Evolutionary conservation across 2,888 invertebrate species (phyloP).

Genomic region (Caenorhabditis sp.): DNA sequence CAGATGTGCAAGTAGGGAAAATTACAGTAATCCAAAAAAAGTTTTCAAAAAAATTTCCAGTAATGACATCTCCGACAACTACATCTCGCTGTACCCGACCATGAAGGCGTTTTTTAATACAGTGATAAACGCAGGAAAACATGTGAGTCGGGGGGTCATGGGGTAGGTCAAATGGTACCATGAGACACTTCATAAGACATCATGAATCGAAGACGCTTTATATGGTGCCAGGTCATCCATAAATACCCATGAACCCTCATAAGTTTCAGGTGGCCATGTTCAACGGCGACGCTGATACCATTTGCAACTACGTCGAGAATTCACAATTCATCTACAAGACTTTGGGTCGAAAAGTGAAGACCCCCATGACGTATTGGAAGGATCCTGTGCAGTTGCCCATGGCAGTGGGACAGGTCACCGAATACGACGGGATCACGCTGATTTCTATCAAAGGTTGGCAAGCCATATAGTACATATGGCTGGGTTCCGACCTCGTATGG

Average conservation of each 20-base stretch:
- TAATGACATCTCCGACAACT: constrained; percentile 52
- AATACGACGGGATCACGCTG: constrained; percentile 77
- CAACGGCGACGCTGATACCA: constrained; percentile 85
- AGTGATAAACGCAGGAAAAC: constrained; percentile 50
- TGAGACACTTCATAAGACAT: too few relatives aligned
- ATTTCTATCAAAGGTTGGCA: constrained; percentile 75
- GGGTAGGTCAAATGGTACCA: too few relatives aligned
- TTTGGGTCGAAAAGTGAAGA: constrained; percentile 77
- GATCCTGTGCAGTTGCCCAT: constrained; percentile 72
- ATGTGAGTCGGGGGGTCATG: constrained; percentile 22
- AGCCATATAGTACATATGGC: too few relatives aligned
- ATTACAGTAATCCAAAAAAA: not conserved
- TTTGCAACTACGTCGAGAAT: constrained; percentile 85
- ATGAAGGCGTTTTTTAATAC: constrained; percentile 56
- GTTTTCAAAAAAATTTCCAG: constrained; percentile 34
- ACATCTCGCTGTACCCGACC: constrained; percentile 76
- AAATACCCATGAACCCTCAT: too few relatives aligned
- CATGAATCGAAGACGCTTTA: too few relatives aligned
- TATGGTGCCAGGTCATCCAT: too few relatives aligned
- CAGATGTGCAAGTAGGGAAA: constrained; percentile 73
- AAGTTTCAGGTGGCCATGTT: constrained; percentile 84
- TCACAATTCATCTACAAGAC: constrained; percentile 84
- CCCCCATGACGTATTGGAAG: constrained; percentile 55
- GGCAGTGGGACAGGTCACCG: constrained; percentile 76
- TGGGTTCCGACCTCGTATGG: too few relatives aligned